Evolutionary conservation across 2,113 vertebrate genomes (phyloP).

Genomic region (Neolamprologus falcicula): DNA sequence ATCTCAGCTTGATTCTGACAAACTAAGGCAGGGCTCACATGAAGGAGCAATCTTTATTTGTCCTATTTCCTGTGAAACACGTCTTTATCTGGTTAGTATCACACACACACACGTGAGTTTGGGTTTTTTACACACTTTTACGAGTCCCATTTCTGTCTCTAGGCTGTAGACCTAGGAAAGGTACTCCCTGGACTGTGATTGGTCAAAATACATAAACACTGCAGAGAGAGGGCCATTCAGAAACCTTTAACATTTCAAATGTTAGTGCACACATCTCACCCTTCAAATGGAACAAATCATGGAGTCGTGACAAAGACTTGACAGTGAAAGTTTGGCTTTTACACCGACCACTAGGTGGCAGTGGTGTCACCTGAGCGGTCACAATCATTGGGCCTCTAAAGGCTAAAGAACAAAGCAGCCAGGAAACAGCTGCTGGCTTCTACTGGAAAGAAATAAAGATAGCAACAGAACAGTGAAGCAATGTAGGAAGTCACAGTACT

Average conservation of each 20-base stretch:
- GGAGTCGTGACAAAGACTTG: neutral
- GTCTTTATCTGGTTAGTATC: neutral
- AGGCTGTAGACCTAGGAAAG: neutral
- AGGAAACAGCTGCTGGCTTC: neutral
- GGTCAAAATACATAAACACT: neutral
- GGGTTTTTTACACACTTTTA: accelerated
- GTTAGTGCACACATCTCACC: too few species aligned
- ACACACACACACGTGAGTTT: neutral
- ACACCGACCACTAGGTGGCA: neutral
- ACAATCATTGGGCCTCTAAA: neutral
- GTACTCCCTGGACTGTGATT: neutral
- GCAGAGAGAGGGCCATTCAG: neutral
- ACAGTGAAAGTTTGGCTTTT: neutral
- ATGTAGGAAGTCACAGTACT: neutral
- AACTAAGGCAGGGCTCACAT: neutral
- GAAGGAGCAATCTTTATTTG: neutral
- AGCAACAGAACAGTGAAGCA: neutral
- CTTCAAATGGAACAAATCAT: neutral
- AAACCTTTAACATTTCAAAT: neutral
- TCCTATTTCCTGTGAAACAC: neutral
- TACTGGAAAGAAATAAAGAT: neutral
- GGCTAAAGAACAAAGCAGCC: neutral
- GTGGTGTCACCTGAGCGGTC: accelerated
- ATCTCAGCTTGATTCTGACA: neutral
- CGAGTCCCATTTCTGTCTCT: neutral